A percentile compares a stretch with the other conserved stretches of the same genome.
phyloP scores from a whole-genome alignment of 1,140 invertebrate genomes.

The Adelges cooleyi region DNA sequence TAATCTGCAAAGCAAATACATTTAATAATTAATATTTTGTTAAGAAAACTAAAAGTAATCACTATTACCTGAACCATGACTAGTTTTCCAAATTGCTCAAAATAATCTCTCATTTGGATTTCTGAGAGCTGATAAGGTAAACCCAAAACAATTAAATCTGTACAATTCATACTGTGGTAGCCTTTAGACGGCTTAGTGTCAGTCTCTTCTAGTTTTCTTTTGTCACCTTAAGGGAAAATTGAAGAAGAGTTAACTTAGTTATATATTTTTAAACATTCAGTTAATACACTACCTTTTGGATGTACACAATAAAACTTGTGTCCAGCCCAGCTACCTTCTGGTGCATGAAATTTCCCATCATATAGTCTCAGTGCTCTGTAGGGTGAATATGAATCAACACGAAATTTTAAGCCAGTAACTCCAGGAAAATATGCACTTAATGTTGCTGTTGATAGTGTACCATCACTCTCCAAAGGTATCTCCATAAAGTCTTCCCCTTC shows the following conservation, averaged over 20 bases:
- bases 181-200: slow-evolving; percentile 81
- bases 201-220: slow-evolving; percentile 90
- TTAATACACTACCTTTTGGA: slow-evolving; percentile 87
- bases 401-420: slow-evolving; percentile 84
- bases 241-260: neutral
- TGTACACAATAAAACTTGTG: slow-evolving; percentile 83
- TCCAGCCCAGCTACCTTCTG: slow-evolving; percentile 79
- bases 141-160: slow-evolving; percentile 92
- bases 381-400: slow-evolving; percentile 67
- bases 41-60: slow-evolving; percentile 31
- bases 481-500: slow-evolving; percentile 84
- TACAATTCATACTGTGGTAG: slow-evolving; percentile 81
- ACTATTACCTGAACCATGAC: slow-evolving; percentile 90
- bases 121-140: slow-evolving; percentile 95
- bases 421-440: slow-evolving; percentile 83
- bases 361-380: slow-evolving; percentile 74
- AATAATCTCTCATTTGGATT: slow-evolving; percentile 87
- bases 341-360: slow-evolving; percentile 74
- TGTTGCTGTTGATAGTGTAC: slow-evolving; percentile 71
- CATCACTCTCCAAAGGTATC: slow-evolving; percentile 78
- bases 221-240: slow-evolving; percentile 67
- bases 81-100: slow-evolving; percentile 91
- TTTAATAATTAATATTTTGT: too few species aligned
- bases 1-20: slow-evolving; percentile 42
- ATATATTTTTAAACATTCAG: too few species aligned